Base-by-base conservation (phyloP, 2,888 invertebrate species). In the Hyposoter dolosus region DNA sequence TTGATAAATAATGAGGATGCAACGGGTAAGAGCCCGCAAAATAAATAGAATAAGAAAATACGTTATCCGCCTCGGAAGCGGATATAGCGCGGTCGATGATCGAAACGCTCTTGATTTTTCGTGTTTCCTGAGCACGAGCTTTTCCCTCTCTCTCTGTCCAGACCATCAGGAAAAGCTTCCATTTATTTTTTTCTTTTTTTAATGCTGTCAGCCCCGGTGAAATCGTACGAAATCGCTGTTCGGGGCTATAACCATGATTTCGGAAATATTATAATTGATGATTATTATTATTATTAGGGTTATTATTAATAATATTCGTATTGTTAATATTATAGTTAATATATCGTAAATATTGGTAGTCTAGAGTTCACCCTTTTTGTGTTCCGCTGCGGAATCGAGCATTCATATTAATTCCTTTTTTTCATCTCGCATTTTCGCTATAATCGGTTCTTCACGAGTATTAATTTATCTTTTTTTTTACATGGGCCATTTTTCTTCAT, bases 11-110 rank as follows among this genome's bases (percentile, higher is more conserved):
- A 92, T 92, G 88, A 88, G 90, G 89, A 91, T 88, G 81, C 88
- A 90, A 89, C 88, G 86, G 89, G 90, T 91, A 90, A 91, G 90
- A 90, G 91, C 90, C 90, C 89, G 90, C 81, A 75, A 79, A 86
- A 86, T 90, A 91, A 91, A 91, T 90, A 90, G 91, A 91, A 91
- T 91, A 91, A 91, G 91, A 91, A 91, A 91, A 91, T 91, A 91
- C 91, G 91, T 91, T 89, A 90, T 90, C 89, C 86, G 82, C 66
- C 60, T 76, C 83, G 81, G 77, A 75, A 83, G 90, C 89, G 91
- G 90, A 91, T 90, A 74, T 65, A 77, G 81, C 81, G 78, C 81
- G n/a, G 83, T 85, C 45, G 83, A 80, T 80, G 71, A 85, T 83
- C 71, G 72, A 63, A 60, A 68, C 80, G 53, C 77, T 76, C 85